A percentile compares a stretch with the other conserved stretches of the same genome.
phyloP scores from a whole-genome alignment of 2,888 invertebrate genomes.

The Pterobdella sp. region DNA sequence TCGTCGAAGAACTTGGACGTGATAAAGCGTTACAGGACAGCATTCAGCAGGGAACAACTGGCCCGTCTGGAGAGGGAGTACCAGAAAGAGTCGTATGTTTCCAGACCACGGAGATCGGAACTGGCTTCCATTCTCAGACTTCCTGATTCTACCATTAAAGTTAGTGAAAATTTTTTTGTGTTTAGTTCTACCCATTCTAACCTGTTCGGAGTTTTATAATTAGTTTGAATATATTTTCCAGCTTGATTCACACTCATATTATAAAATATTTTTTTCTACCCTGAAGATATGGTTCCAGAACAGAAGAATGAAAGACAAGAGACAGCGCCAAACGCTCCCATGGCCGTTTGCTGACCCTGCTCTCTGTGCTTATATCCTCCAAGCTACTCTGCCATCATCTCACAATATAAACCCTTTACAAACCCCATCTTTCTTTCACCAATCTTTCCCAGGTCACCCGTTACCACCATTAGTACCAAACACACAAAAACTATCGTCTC shows the following conservation, averaged over 20 bases:
- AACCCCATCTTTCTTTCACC: neutral
- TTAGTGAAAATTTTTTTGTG: slow-evolving; percentile 49
- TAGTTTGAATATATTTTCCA: neutral
- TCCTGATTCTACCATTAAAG: slow-evolving; percentile 96
- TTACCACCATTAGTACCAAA: neutral
- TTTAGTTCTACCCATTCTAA: neutral
- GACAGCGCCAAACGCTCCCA: slow-evolving; percentile 83
- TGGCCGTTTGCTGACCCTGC: slow-evolving; percentile 86
- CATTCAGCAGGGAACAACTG: slow-evolving; percentile 89
- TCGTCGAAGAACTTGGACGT: slow-evolving; percentile 39
- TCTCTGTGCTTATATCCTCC: slow-evolving; percentile 74
- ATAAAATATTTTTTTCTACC: neutral
- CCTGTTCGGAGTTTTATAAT: neutral
- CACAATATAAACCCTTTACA: no score
- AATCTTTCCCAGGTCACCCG: neutral
- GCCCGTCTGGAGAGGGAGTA: slow-evolving; percentile 88
- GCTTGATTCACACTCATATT: neutral
- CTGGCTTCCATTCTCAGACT: slow-evolving; percentile 82
- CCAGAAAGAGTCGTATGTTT: slow-evolving; percentile 92
- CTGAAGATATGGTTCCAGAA: slow-evolving; percentile 85
- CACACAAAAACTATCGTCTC: neutral
- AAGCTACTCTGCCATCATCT: slow-evolving; percentile 62
- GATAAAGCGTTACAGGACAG: slow-evolving; percentile 73
- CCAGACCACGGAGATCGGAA: slow-evolving; percentile 85
- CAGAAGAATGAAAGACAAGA: slow-evolving; percentile 91